Base-by-base conservation (phyloP, 2,797 vertebrate species). In the Malurus splendens region DNA sequence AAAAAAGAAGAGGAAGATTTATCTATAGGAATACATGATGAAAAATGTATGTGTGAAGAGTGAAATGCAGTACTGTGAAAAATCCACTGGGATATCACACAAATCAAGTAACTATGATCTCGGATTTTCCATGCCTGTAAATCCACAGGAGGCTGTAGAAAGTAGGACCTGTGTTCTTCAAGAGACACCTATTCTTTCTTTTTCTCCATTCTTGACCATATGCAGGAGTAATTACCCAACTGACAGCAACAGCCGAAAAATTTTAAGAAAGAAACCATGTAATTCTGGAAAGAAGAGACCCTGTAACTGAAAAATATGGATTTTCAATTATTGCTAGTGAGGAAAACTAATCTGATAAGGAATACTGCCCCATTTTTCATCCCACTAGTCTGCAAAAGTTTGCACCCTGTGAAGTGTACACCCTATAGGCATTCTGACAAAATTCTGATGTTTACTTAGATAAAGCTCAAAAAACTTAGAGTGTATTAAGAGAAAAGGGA, bases 51-150 rank as follows among this genome's bases (percentile, higher is more conserved):
- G 32, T 32, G 32, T 32, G 32, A 32, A 32, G 15, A 72, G 38
- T 32, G 2, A 16, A 33, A 39, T 27, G 3, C 8, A 33, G 5
- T 45, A 50, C 15, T 41, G 18, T 54, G 25, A 77, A 92, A 77
- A 57, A 77, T 7, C 19, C 33, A 1, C 27, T 77, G 14, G 12
- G 16, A 52, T 9, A 42, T 13, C 28, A 20, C 0, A 0, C 3
- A 89, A 44, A 61, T 72, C 15, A 59, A 51, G 13, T 57, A 89
- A 39, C 16, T 67, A 28, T 32, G 17, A 45, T 15, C 1, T 18
- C 54, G 19, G 24, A 82, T 27, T 51, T 56, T 30, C 17, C 4
- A 17, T 22, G 12, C 36, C 48, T 70, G 20, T 24, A 12, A 24
- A 77, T 81, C 28, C 10, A 75, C 11, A 61, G 65, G 45, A 80